Conservation (phyloP, 2,888 invertebrate species). For the Imbricaverruca yamaguchii region DNA sequence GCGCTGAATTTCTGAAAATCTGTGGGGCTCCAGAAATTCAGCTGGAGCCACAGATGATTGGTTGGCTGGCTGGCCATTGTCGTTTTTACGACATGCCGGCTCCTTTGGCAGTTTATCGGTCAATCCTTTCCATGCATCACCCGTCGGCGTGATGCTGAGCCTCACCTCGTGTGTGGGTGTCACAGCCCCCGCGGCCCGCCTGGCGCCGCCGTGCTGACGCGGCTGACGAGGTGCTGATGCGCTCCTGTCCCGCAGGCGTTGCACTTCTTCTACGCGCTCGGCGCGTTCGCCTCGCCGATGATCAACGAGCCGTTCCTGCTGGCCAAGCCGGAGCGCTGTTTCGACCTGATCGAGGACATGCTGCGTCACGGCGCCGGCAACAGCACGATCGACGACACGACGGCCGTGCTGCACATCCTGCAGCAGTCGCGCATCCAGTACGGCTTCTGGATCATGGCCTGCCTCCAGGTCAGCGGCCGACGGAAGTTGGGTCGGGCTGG, state of each 20-base stretch:
- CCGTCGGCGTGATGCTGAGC: too few species aligned
- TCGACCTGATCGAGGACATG: conserved; percentile 15
- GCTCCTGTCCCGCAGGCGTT: conserved; percentile 39
- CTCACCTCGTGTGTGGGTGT: too few species aligned
- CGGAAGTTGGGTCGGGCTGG: too few species aligned
- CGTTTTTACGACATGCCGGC: too few species aligned
- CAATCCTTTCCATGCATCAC: too few species aligned
- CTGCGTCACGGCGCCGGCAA: background rate
- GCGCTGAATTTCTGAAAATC: too few species aligned
- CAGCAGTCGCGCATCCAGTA: conserved; percentile 36
- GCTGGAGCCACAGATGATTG: too few species aligned
- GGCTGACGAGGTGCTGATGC: background rate
- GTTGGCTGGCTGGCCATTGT: too few species aligned
- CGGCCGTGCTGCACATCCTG: conserved; percentile 26
- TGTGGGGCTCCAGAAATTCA: too few species aligned
- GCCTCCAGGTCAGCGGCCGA: conserved; percentile 43
- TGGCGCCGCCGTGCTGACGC: background rate
- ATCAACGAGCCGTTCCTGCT: conserved; percentile 45
- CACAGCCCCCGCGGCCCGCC: too few species aligned
- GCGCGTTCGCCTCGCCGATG: conserved; percentile 46
- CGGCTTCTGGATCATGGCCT: conserved; percentile 46
- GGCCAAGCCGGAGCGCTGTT: conserved; percentile 35
- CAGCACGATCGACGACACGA: background rate
- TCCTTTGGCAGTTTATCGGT: too few species aligned
- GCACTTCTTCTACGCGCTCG: conserved; percentile 47